Base-by-base conservation (phyloP, 2,113 vertebrate genomes). In the Tympanuchus pallidicinctus region DNA sequence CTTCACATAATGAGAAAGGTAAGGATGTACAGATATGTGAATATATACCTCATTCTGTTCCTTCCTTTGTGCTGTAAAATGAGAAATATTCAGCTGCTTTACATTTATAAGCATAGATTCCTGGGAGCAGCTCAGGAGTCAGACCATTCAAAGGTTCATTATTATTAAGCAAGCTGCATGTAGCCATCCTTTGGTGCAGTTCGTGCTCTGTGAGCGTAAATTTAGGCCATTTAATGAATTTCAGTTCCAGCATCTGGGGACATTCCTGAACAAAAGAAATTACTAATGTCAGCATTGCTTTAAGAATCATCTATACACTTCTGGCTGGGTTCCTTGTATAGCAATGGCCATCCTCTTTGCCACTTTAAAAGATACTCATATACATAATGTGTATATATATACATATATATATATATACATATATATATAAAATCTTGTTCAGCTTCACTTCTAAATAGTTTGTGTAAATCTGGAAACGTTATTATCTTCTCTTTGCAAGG, bases 51-150 rank as follows among this genome's bases (percentile, higher is more conserved):
- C 8, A n/a, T 60, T 74, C 20, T 84, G 20, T 71, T 84, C 60
- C 30, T 74, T 74, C 5, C 8, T 95, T n/a, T 88, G 14, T 87
- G 21, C 38, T 82, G 32, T 34, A 88, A 28, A 8, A 28, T 11
- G 21, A 82, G n/a, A 45, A 91, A 79, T 72, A 87, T 57, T 63
- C 40, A 76, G 6, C 17, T 69, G 27, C 52, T 91, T 82, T 72
- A 48, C 13, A 18, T 64, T 50, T 88, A 16, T 60, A 32, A 65
- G 38, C 69, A 2, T 9, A 38, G 12, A 6, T 85, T 88, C 16
- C 27, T 21, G 25, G 32, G 11, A 82, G 8, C 32, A 67, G 20
- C 17, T 75, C 11, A 71, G 38, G 27, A 64, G 38, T 64, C 34
- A 72, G 24, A 50, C 22, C 3, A 30, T 21, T 86, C 38, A 42